These are phyloP conservation scores for Pluvianellus socialis DNA, from an alignment of 2,113 vertebrate species.

Conservation along the genomic window DNA sequence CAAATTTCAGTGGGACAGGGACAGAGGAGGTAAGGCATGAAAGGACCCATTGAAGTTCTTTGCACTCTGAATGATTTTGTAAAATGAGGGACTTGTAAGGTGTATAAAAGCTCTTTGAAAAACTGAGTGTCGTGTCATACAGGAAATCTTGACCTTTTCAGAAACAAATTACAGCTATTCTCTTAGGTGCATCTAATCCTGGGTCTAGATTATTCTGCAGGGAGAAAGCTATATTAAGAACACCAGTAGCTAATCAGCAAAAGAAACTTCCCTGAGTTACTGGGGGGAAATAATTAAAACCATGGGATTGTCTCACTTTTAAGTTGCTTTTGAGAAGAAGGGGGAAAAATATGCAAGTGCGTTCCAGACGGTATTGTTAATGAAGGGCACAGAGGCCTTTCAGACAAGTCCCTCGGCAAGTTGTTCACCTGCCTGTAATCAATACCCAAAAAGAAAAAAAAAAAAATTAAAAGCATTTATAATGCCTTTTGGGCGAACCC, in stretches of 20 bases:
- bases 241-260: slow-evolving; percentile 14
- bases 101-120: slow-evolving; percentile 21
- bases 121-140: not conserved
- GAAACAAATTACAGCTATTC: slow-evolving; percentile 38
- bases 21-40: not conserved
- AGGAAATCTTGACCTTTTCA: slow-evolving; percentile 45
- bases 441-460: not conserved
- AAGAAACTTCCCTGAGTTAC: not conserved
- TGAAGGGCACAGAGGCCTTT: not conserved
- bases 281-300: not conserved
- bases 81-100: not conserved
- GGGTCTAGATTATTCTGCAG: not conserved
- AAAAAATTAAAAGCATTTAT: not conserved
- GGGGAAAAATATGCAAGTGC: not conserved
- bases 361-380: not conserved
- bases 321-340: not conserved
- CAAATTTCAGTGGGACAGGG: not conserved
- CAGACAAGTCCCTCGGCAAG: not conserved
- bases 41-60: not conserved
- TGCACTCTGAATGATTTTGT: not conserved
- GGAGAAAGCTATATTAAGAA: not conserved
- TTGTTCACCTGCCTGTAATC: not conserved
- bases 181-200: slow-evolving; percentile 35
- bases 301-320: not conserved
- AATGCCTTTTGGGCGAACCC: not conserved